Evolutionary conservation across 2,113 vertebrate species (phyloP), one percentile per base, ranked within the genome.

Genomic region (Brachionichthys hirsutus): DNA sequence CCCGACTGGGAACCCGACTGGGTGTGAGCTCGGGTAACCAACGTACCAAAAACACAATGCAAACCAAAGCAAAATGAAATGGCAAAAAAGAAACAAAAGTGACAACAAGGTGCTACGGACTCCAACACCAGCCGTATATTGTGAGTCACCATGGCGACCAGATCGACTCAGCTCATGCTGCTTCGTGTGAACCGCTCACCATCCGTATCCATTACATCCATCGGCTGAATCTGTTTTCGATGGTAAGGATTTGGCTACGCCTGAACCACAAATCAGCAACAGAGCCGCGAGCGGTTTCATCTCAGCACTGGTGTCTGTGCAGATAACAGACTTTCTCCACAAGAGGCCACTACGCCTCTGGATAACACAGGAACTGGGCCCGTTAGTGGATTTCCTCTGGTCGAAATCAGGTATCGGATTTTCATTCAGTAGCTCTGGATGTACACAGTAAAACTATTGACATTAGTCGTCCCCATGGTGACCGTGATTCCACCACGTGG

Each of bases 311-410:
- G 24, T 8, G 3, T 30, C 24, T 3, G 24, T n/a, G 24, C 6
- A 38, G 36, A 38, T 12, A 38, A 12, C 36, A 12, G 36, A 38
- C 36, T 38, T 12, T 38, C 36, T 38, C 79, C 87, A 79, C 85
- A 75, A 83, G 87, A 88, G 87, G 78, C 81, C 63, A 10, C 77
- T 72, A 17, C n/a, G 51, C 56, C 69, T 61, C 62, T 44, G 42
- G 15, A 17, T 49, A 76, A 62, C 22, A 53, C 20, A 1, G 19
- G 40, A 42, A 18, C 15, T 12, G 45, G 7, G 8, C 14, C 9
- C 1, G 6, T 49, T 6, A n/a, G 24, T 3, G 24, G 20, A 3
- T 4, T 2, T 12, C 6, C 10, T 20, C 6, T 17, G 43, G 16
- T 14, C 14, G n/a, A 42, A 56, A 62, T 43, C 16, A 22, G 45